Evolutionary conservation across 2,888 invertebrate genomes (phyloP), one percentile per base, ranked within the genome.

Genomic region (Tinea pellionella): DNA sequence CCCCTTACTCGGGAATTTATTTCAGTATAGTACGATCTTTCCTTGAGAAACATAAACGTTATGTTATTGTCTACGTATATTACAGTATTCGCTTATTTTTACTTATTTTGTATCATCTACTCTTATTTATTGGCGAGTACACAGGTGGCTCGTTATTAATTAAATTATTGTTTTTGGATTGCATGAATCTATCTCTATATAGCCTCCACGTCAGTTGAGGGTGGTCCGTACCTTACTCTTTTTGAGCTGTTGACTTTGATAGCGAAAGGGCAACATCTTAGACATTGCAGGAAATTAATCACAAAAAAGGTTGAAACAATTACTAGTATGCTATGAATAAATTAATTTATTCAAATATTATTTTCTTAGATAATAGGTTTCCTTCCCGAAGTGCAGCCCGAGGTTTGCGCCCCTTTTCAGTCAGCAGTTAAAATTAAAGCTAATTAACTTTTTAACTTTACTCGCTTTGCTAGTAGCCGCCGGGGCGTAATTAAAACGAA

Each of bases 371-470:
- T 53, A 19, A 57, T 57, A 24, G 24, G 55, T 16, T 32, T 57
- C 51, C 47, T 47, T 59, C 59, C 43, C n/a, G 47, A 32, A 32
- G 57, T 57, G 57, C 57, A 55, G 47, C 24, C 55, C 2, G 16
- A 15, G 59, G 41, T 24, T 42, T 19, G 30, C 15, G 19, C 41
- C 59, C 59, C 47, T 43, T 32, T 53, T 30, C 70, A 70, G 67
- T 65, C 65, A 64, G 67, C 73, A 72, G 74, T 80, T 75, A 82
- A 80, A 82, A 82, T 82, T 81, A 75, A 77, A 79, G 74, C 78
- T 79, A 80, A 81, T 80, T 81, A 80, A 78, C 79, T 80, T 82
- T 80, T 80, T 78, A 75, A 75, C 75, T 79, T 70, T 51, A 59
- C 29, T 43, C 58, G 61, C 59, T 51, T 43, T 53, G 43, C 43